These are phyloP conservation scores for Caenorhabditis plicata DNA, from an alignment of 2,888 invertebrate species.

Conservation along the genomic window DNA sequence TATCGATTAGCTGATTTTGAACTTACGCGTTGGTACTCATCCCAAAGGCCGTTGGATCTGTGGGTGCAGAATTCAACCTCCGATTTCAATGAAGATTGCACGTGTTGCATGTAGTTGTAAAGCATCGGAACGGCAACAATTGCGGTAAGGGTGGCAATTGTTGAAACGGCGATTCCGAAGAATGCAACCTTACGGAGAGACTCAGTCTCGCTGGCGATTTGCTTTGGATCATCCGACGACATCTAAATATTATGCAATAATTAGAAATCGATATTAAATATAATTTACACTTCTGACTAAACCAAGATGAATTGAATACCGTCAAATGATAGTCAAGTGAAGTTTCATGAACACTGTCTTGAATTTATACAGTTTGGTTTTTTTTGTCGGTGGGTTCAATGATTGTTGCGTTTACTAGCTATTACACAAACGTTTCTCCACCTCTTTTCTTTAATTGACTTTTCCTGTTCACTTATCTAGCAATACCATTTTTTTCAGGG, in stretches of 20 bases:
- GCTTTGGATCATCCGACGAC: constrained; percentile 41
- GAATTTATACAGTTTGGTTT: too few species aligned
- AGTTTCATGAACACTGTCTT: too few species aligned
- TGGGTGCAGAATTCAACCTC: constrained; percentile 52
- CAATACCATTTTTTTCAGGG: constrained; percentile 12
- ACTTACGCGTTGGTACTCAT: constrained; percentile 45
- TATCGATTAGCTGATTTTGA: neutral
- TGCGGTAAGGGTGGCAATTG: constrained; percentile 51
- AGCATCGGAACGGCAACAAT: constrained; percentile 53
- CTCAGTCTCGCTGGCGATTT: constrained; percentile 40
- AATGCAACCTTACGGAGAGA: constrained; percentile 42
- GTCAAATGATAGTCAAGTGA: constrained; percentile 36
- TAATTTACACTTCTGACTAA: neutral
- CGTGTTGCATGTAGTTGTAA: constrained; percentile 56
- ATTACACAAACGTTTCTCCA: too few species aligned
- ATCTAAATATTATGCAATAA: constrained; percentile 12
- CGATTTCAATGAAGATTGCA: constrained; percentile 49
- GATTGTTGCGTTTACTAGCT: too few species aligned
- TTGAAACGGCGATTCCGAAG: constrained; percentile 53
- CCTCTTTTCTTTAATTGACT: constrained; percentile 3
- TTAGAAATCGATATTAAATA: neutral
- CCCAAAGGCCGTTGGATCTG: constrained; percentile 51
- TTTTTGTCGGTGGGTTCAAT: too few species aligned
- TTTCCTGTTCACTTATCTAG: constrained; percentile 9
- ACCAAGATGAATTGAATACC: constrained; percentile 3